Conservation (phyloP, 2,888 invertebrate species). For the Chrysolina americana region DNA sequence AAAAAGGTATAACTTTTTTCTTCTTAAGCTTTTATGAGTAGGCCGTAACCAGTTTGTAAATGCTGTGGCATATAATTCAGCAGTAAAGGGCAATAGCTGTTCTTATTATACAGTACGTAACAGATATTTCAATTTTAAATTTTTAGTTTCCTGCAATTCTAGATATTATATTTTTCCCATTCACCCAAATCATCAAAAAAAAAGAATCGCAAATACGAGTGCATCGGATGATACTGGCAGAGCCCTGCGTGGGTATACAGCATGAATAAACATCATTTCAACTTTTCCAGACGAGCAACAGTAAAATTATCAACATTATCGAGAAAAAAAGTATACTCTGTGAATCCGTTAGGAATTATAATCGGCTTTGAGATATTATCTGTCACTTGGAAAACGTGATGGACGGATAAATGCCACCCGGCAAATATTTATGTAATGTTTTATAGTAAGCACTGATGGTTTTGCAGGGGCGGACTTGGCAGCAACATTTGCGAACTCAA, state of each 20-base stretch:
- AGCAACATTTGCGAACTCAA: neutral
- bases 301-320: conserved; percentile 19
- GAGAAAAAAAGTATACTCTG: neutral
- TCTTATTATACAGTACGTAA: no score
- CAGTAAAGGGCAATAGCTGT: no score
- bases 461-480: conserved; percentile 20
- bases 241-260: neutral
- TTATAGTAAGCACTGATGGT: conserved; percentile 12
- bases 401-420: conserved; percentile 22
- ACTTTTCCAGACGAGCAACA: conserved; percentile 14
- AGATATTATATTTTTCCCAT: no score
- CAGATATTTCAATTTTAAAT: no score
- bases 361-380: conserved; percentile 23
- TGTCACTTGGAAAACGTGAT: conserved; percentile 16
- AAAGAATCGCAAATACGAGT: neutral
- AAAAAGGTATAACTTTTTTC: no score
- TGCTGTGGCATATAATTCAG: no score
- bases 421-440: conserved; percentile 22
- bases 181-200: no score
- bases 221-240: no score
- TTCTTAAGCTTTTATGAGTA: no score
- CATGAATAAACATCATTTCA: conserved; percentile 6
- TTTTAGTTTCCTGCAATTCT: no score
- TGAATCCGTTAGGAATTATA: conserved; percentile 23
- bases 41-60: no score